Percentiles rank a stretch among this genome's conserved stretches.
Conservation (phyloP, 1,140 invertebrate species). For the Matsumurasca onukii region DNA sequence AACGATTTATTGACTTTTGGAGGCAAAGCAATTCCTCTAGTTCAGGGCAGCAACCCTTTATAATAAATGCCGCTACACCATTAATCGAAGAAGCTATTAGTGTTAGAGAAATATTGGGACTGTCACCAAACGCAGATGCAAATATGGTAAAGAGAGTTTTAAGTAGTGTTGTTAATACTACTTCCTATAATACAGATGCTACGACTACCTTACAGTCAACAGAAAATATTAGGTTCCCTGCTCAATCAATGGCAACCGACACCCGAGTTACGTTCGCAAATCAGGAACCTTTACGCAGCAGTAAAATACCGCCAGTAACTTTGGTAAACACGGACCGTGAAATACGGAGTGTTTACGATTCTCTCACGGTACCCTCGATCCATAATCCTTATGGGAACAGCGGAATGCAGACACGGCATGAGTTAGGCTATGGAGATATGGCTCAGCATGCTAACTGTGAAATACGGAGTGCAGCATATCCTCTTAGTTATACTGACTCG, state of each 20-base stretch:
- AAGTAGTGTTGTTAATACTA: not conserved
- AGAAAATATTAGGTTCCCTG: not conserved
- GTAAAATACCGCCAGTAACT: no score
- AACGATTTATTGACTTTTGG: not conserved
- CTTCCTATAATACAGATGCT: not conserved
- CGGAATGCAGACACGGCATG: no score
- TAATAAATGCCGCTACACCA: not conserved
- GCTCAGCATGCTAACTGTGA: no score
- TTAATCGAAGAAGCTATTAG: not conserved
- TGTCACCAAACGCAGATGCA: not conserved
- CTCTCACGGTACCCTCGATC: no score
- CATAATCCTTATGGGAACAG: no score
- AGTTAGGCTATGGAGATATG: no score
- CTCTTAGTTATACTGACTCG: no score
- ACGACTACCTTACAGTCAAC: not conserved
- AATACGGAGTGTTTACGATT: no score
- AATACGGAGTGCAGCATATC: no score
- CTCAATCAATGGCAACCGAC: not conserved
- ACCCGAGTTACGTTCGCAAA: no score
- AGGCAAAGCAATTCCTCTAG: not conserved
- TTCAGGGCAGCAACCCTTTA: not conserved
- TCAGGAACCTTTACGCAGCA: no score
- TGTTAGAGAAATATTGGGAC: not conserved
- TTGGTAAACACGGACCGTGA: no score
- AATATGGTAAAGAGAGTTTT: not conserved